phyloP scores from a whole-genome alignment of 2,888 invertebrate genomes.

The Mythimna vitellina region DNA sequence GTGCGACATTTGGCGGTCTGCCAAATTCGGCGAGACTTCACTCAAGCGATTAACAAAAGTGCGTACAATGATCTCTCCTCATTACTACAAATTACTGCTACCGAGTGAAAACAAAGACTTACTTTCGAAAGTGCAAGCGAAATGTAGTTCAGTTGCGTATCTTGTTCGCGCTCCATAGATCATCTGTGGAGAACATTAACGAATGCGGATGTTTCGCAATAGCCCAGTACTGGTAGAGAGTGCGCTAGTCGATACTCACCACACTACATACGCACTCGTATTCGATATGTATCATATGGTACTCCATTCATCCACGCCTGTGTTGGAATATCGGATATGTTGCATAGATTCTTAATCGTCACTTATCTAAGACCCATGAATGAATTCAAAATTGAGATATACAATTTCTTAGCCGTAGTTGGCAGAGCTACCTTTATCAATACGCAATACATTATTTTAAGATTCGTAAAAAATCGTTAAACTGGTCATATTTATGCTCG shows the following conservation, averaged over 20 bases:
- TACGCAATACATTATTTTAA: conserved; percentile 11
- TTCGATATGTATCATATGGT: conserved; percentile 24
- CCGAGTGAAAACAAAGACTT: conserved; percentile 88
- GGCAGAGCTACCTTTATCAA: conserved; percentile 9
- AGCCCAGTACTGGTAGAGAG: conserved; percentile 32
- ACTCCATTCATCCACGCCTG: conserved; percentile 20
- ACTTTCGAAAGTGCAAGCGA: conserved; percentile 86
- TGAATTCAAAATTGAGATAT: background rate
- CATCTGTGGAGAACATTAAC: conserved; percentile 75
- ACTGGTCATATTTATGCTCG: background rate
- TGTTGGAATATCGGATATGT: background rate
- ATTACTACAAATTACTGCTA: conserved; percentile 84
- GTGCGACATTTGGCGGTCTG: conserved; percentile 75
- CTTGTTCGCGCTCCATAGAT: conserved; percentile 75
- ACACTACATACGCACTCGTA: conserved; percentile 33
- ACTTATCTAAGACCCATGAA: background rate
- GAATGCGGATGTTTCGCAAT: conserved; percentile 82
- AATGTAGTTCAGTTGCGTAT: conserved; percentile 76
- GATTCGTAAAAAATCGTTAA: background rate
- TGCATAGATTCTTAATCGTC: conserved; percentile 1
- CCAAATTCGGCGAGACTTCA: conserved; percentile 78
- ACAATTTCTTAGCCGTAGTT: background rate
- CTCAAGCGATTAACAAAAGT: conserved; percentile 81
- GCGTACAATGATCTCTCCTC: conserved; percentile 85
- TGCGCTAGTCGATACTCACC: conserved; percentile 39